A percentile compares a stretch with the other conserved stretches of the same genome.
Evolutionary conservation across 2,888 invertebrate species (phyloP).

Genomic region (Tetrapedia diversipes): DNA sequence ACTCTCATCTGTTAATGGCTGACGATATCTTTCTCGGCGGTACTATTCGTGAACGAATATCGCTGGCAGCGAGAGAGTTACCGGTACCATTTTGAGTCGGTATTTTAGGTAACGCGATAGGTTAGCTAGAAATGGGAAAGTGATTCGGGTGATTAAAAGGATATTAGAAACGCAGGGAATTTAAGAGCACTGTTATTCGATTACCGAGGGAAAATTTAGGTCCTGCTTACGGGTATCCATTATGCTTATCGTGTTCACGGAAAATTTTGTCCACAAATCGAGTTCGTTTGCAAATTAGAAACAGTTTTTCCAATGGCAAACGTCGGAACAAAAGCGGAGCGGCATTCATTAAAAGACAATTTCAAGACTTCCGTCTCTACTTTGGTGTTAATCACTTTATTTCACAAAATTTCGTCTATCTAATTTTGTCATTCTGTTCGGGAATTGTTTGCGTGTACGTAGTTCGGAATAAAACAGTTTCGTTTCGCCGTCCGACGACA

Average conservation of each 20-base stretch:
- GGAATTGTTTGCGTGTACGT: background rate
- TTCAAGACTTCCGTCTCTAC: conserved; percentile 1
- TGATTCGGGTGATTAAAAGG: background rate
- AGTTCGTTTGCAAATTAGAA: background rate
- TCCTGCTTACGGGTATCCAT: background rate
- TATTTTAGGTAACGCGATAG: background rate
- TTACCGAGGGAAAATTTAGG: conserved; percentile 8
- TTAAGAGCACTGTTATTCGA: background rate
- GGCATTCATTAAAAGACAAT: background rate
- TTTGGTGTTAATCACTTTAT: background rate
- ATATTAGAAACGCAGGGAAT: background rate
- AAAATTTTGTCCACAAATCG: conserved; percentile 21
- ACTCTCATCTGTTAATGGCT: conserved; percentile 7
- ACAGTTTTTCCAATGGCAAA: background rate
- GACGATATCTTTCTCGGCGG: background rate
- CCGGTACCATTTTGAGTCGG: background rate
- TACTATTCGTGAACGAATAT: conserved; percentile 17
- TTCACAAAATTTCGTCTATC: background rate
- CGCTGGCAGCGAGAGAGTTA: conserved; percentile 30
- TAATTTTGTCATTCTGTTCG: too few species aligned
- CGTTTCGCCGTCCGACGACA: too few species aligned
- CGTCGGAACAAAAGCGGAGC: conserved; percentile 12
- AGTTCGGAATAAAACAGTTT: background rate
- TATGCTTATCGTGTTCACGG: conserved; percentile 12
- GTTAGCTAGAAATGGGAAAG: conserved; percentile 3